These are phyloP conservation scores for Anniella stebbinsi DNA, from an alignment of 2,797 vertebrate species.

Conservation along the genomic window DNA sequence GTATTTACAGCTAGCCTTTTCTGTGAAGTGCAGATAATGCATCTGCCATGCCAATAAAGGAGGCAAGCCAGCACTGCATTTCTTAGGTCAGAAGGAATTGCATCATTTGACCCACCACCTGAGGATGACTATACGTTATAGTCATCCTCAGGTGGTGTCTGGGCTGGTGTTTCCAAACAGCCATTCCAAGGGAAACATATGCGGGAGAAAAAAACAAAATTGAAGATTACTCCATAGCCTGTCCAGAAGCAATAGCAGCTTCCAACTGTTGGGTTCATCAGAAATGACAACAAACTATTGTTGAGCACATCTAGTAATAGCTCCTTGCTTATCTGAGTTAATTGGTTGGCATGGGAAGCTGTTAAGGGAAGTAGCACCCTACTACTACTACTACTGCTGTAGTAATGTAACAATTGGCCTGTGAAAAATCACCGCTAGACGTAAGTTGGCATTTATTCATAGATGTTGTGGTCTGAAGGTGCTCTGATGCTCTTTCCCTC, in stretches of 20 bases:
- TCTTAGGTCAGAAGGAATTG: background rate
- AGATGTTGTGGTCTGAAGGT: background rate
- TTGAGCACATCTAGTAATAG: background rate
- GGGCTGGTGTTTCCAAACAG: background rate
- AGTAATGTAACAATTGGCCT: background rate
- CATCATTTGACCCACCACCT: background rate
- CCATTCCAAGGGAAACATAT: background rate
- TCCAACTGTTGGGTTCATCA: background rate
- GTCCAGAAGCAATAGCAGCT: background rate
- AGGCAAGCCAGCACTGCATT: background rate
- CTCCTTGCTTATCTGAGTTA: background rate
- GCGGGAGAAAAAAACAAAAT: background rate
- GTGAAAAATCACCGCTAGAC: background rate
- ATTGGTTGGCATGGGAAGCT: background rate
- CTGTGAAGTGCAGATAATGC: no score
- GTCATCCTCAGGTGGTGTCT: background rate
- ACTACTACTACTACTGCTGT: background rate
- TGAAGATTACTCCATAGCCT: background rate
- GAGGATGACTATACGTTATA: background rate
- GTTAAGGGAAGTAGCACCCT: background rate
- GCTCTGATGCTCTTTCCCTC: background rate
- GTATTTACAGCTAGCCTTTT: background rate
- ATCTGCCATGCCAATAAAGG: background rate
- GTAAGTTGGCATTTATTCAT: background rate
- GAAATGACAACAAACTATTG: background rate